Evolutionary conservation across 2,797 vertebrate genomes (phyloP), one percentile per base, ranked within the genome.

Genomic region (Mormyrus hasselquistii): DNA sequence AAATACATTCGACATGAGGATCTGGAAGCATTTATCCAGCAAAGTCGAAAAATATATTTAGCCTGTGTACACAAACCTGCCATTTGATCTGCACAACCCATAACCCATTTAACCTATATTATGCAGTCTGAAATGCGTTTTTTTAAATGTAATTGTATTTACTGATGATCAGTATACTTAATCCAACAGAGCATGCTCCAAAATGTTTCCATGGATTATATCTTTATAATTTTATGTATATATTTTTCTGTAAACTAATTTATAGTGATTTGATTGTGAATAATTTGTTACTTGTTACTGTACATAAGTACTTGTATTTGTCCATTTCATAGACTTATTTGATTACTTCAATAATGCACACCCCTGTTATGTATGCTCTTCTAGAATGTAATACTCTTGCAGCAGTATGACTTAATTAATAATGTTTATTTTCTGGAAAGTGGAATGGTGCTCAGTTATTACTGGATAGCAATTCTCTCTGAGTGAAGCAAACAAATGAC

Each of bases 401-500:
- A 44, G 53, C 53, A 57, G 29, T 59, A 8, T 53, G 86, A 87
- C 53, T 38, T 59, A 87, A 29, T 86, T 59, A 29, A 87, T 87
- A 87, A 41, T 87, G 86, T 41, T 59, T 41, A 57, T 38, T 57
- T 59, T 38, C 29, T 87, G 34, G 52, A 62, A 87, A 59, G 84
- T 44, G 52, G 25, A 34, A 16, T 19, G 49, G 8, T 53, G 34
- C 29, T 53, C 9, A 29, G 19, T 90, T 88, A 90, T 90, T 90
- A 88, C 92, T 91, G 91, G 88, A 92, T 92, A 0, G 0, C 52
- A 89, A 88, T 88, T 91, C 91, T 93, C 91, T 93, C 90, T 87
- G 91, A 90, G 53, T 41, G 91, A 89, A 92, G 84, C 57, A 94
- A 93, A 94, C 90, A 90, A 93, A 93, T 91, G 90, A 93, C 92